Conservation (phyloP, 2,888 invertebrate species). For the Trachelus troglodyta region DNA sequence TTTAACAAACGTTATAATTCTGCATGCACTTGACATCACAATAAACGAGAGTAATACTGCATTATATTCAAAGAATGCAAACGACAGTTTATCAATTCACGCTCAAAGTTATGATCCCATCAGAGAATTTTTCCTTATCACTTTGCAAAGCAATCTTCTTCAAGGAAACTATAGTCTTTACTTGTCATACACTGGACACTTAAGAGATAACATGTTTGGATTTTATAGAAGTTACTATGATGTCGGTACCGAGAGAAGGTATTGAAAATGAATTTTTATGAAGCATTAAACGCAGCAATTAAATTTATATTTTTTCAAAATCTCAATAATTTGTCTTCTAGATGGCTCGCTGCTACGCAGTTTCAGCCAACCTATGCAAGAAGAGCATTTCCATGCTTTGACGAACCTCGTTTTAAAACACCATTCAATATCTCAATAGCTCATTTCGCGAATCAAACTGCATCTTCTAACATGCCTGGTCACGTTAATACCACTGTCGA, state of each 20-base stretch:
- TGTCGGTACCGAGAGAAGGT: background rate
- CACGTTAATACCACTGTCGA: background rate
- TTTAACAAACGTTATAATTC: background rate
- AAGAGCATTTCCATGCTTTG: conserved; percentile 88
- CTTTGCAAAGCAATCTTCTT: background rate
- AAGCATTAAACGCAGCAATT: background rate
- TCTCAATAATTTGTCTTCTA: conserved; percentile 52
- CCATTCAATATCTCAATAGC: conserved; percentile 76
- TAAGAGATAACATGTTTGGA: background rate
- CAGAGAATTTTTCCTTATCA: background rate
- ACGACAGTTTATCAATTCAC: no score
- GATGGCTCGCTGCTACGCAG: conserved; percentile 83
- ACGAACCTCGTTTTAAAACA: conserved; percentile 86
- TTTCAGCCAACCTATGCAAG: conserved; percentile 84
- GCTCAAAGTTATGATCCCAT: background rate
- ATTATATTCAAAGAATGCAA: conserved; percentile 45
- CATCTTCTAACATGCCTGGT: conserved; percentile 36
- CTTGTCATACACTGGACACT: background rate
- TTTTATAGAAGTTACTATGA: background rate
- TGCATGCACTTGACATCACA: background rate
- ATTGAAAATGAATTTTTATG: background rate
- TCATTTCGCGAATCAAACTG: conserved; percentile 58
- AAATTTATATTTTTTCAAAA: background rate
- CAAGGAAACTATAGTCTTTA: background rate
- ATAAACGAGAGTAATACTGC: conserved; percentile 38